A percentile compares a stretch with the other conserved stretches of the same genome.
phyloP scores from a whole-genome alignment of 2,888 invertebrate species.

The Dexiosoma caninum region DNA sequence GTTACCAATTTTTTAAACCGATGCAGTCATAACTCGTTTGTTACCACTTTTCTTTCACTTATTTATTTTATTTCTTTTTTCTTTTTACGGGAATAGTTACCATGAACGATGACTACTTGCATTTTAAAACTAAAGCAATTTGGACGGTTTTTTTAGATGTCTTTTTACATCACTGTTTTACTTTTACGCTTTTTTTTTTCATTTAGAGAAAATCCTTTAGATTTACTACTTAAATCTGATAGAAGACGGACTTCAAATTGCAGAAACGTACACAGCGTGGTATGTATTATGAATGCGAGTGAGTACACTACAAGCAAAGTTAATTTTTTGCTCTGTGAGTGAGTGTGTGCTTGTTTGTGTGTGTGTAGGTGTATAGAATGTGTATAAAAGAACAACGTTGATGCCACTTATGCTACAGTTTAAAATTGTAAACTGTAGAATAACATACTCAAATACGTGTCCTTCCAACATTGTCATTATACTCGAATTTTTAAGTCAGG shows the following conservation, averaged over 20 bases:
- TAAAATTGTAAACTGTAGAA: slow-evolving; percentile 64
- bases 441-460: slow-evolving; percentile 66
- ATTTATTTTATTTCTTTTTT: not conserved
- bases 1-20: no score
- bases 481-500: slow-evolving; percentile 67
- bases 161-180: not conserved
- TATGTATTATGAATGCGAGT: not conserved
- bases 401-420: slow-evolving; percentile 54
- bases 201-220: not conserved
- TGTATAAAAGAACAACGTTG: not conserved
- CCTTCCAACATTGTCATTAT: slow-evolving; percentile 66
- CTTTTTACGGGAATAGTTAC: not conserved
- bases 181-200: no score
- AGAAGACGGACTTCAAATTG: not conserved
- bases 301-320: no score
- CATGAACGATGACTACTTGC: not conserved
- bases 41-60: not conserved
- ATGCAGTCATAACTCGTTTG: no score
- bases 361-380: not conserved
- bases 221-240: not conserved
- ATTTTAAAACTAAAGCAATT: not conserved
- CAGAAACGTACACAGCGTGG: not conserved
- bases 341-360: not conserved
- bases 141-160: not conserved
- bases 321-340: not conserved